A percentile compares a stretch with the other conserved stretches of the same genome.
Conservation (phyloP, 2,113 vertebrate species). For the Trichomycterus rosablanca region DNA sequence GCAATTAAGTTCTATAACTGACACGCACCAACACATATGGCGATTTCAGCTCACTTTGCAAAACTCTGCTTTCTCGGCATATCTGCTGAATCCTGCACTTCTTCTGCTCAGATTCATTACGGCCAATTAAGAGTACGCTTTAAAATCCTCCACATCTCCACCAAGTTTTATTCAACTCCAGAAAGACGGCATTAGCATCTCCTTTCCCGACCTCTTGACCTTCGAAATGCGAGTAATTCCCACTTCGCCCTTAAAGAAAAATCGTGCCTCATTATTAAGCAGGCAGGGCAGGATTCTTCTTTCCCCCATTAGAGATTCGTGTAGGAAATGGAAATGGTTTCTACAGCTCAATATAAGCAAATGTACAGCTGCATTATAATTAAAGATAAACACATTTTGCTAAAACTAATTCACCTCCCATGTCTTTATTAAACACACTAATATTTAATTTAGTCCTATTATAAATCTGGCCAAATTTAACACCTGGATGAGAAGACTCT, state of each 20-base stretch:
- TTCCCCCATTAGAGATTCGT: too few relatives aligned
- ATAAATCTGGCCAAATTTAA: too few relatives aligned
- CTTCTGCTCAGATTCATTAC: slow-evolving; percentile 28
- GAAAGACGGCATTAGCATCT: slow-evolving; percentile 7
- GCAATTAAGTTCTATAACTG: slow-evolving; percentile 42
- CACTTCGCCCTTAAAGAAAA: neutral
- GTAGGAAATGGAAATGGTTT: too few relatives aligned
- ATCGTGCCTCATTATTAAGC: neutral
- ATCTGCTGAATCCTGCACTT: slow-evolving; percentile 35
- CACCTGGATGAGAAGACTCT: too few relatives aligned
- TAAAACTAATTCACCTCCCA: too few relatives aligned
- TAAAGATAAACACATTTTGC: too few relatives aligned
- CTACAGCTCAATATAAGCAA: too few relatives aligned
- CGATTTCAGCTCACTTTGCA: slow-evolving; percentile 29
- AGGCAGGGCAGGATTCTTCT: neutral
- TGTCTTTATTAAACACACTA: too few relatives aligned
- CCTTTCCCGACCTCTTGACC: slow-evolving; percentile 13
- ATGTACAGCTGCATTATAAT: too few relatives aligned
- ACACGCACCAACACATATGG: slow-evolving; percentile 45
- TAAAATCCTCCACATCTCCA: slow-evolving; percentile 19
- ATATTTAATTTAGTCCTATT: too few relatives aligned
- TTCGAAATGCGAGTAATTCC: slow-evolving; percentile 27
- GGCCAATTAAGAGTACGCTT: slow-evolving; percentile 39
- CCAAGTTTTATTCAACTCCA: slow-evolving; percentile 12
- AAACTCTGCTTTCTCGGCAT: slow-evolving; percentile 28